Conservation (phyloP, 2,113 vertebrate species). For the Pan paniscus region DNA sequence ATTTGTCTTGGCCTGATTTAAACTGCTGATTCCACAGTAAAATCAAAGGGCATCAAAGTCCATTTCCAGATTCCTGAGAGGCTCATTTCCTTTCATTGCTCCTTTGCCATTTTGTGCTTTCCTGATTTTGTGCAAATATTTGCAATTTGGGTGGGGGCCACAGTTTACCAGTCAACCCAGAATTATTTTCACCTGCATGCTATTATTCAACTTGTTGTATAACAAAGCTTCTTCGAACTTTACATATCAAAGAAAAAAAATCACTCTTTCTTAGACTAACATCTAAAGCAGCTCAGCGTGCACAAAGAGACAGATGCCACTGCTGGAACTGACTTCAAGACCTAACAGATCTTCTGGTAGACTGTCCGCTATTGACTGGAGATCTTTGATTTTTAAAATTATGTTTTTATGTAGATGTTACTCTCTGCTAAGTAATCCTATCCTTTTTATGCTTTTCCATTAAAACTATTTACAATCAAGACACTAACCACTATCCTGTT, state of each 20-base stretch:
- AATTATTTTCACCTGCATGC: conserved; percentile 46
- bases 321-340: neutral
- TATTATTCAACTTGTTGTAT: conserved; percentile 42
- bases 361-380: neutral
- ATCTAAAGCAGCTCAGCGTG: neutral
- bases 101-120: conserved; percentile 53
- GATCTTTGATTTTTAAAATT: conserved; percentile 29
- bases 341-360: neutral
- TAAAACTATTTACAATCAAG: conserved; percentile 10
- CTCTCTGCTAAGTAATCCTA: neutral
- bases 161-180: neutral
- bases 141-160: conserved; percentile 50
- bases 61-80: conserved; percentile 36
- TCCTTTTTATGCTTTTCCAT: conserved; percentile 45
- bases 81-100: conserved; percentile 58
- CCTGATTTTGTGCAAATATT: conserved; percentile 72
- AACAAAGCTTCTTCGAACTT: conserved; percentile 68
- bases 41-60: conserved; percentile 57
- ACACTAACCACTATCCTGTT: neutral
- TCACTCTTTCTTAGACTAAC: conserved; percentile 28
- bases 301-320: neutral
- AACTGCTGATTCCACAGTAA: conserved; percentile 38
- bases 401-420: neutral
- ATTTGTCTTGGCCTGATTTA: conserved; percentile 67
- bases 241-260: conserved; percentile 67